Percentiles rank a stretch among this genome's conserved stretches.
phyloP scores from a whole-genome alignment of 2,113 vertebrate species.

The Amazona guildingii region DNA sequence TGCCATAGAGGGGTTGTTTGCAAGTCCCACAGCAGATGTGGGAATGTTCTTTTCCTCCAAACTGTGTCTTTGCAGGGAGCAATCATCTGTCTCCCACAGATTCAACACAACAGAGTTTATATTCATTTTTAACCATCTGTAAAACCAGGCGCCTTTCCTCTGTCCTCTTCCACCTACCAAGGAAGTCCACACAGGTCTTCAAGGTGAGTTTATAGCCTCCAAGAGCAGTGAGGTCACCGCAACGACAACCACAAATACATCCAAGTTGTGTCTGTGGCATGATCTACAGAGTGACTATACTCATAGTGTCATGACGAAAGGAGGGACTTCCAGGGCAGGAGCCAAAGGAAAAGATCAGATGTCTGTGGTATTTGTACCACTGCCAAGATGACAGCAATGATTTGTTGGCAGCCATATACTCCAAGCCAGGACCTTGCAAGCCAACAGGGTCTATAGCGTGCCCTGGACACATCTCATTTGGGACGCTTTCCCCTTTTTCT shows the following conservation, averaged over 20 bases:
- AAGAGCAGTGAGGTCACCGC: neutral
- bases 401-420: neutral
- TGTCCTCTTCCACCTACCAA: neutral
- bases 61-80: neutral
- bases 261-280: neutral
- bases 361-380: neutral
- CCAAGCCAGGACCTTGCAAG: neutral
- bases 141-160: neutral
- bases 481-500: neutral
- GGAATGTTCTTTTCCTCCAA: neutral
- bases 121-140: neutral
- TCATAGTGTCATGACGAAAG: neutral
- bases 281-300: neutral
- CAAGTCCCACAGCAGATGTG: slow-evolving; percentile 11
- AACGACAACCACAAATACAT: neutral
- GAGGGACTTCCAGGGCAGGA: neutral
- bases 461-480: neutral
- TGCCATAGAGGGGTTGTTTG: neutral
- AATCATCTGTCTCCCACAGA: neutral
- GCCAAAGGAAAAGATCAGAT: neutral
- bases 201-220: neutral
- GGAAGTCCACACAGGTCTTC: neutral
- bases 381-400: slow-evolving; percentile 16
- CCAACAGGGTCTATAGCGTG: neutral
- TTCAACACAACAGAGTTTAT: neutral